Base-by-base conservation (phyloP, 1,140 invertebrate genomes). In the Penaeus japonicus region DNA sequence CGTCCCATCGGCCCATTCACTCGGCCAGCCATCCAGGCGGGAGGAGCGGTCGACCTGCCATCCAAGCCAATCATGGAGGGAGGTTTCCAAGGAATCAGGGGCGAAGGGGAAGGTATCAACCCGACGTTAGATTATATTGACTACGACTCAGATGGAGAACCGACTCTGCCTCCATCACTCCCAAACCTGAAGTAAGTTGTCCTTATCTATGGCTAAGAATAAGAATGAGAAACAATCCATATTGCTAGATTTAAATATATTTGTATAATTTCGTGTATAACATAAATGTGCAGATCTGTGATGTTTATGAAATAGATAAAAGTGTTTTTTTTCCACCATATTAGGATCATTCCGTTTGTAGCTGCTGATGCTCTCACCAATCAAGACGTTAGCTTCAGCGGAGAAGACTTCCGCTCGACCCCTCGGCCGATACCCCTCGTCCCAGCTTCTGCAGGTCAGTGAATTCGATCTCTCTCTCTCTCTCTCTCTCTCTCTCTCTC, bases 341-440 rank as follows among this genome's bases (percentile, higher is more conserved):
- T n/a, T 90, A 96, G 96, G 92, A 96, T 96, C 91, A 96, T 96
- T 92, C 96, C 96, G 53, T 96, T 96, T 92, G 94, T 96, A 85
- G 95, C 96, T 53, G 95, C 95, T 53, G 96, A 96, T 92, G 96
- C 96, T 30, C 93, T 96, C 22, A 87, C 85, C 10, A 39, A 53
- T 2, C 57, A 55, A n/a, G 57, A 87, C 15, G 18, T 47, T 24
- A 32, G 32, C 75, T 87, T 87, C 57, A 80, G 78, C 32, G 54
- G n/a, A 7, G 84, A 86, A 0, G 84, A 86, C 35, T 39, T 55
- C 32, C 75, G 73, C 55, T 87, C 85, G 1, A 62, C 77, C 4
- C 57, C 78, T 15, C 85, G 35, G 5, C 78, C 84, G 12, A 17
- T 35, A 2, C 39, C 70, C 3, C 75, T 54, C 5, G 30, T 65